Percentiles rank a stretch among this genome's conserved stretches.
These are phyloP conservation scores for Aplochiton taeniatus DNA, from an alignment of 2,797 vertebrate genomes.

Conservation along the genomic window DNA sequence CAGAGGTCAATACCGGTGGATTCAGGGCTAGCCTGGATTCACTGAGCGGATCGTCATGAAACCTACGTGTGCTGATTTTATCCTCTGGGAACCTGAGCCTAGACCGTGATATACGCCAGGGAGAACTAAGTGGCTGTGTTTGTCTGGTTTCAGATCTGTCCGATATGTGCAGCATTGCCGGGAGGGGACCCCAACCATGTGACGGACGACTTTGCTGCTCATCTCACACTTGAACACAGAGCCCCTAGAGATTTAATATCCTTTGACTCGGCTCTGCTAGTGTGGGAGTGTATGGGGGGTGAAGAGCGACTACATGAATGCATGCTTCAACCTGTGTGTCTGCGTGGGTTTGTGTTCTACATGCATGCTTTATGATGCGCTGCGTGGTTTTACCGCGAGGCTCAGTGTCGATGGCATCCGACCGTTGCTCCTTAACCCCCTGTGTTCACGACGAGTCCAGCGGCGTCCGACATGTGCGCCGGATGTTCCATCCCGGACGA, in stretches of 20 bases:
- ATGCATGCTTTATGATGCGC: too few species aligned
- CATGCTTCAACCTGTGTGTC: background rate
- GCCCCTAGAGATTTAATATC: slow-evolving; percentile 99
- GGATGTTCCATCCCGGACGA: slow-evolving; percentile 98
- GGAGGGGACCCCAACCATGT: slow-evolving; percentile 99
- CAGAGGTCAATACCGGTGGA: too few species aligned
- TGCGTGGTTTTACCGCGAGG: too few species aligned
- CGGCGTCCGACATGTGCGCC: slow-evolving; percentile 96
- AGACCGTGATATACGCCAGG: too few species aligned
- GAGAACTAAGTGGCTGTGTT: too few species aligned
- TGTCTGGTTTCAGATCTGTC: slow-evolving; percentile 90
- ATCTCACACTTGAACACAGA: slow-evolving; percentile 99
- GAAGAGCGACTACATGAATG: background rate
- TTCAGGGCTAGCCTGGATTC: too few species aligned
- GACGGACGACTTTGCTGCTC: slow-evolving; percentile 98
- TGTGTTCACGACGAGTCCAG: slow-evolving; percentile 91
- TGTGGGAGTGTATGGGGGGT: background rate
- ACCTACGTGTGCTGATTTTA: background rate
- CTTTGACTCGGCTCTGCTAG: slow-evolving; percentile 68
- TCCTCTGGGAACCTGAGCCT: too few species aligned
- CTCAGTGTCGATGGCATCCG: background rate
- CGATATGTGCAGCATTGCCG: slow-evolving; percentile 97
- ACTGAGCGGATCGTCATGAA: too few species aligned
- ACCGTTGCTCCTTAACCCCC: slow-evolving; percentile 78
- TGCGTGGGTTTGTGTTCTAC: background rate